Conservation (phyloP, 92 coral and sea anemone species). For the Heteractis magnifica region DNA sequence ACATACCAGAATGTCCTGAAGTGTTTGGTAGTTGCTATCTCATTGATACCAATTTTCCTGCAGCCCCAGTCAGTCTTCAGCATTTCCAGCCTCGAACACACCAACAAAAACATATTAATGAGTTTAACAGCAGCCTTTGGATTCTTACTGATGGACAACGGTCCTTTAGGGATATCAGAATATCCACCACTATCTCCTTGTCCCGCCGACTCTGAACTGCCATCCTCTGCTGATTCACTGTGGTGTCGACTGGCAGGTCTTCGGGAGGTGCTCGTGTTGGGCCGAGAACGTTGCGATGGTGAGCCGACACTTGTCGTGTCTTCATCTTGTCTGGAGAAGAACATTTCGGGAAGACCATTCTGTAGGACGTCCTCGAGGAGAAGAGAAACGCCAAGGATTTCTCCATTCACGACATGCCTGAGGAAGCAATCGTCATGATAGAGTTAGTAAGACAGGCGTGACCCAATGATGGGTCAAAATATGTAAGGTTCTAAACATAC, state of each 20-base stretch:
- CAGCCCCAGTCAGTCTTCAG: conserved; percentile 95
- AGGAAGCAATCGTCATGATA: neutral
- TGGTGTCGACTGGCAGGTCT: conserved; percentile 65
- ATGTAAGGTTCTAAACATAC: conserved; percentile 25
- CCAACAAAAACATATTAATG: conserved; percentile 77
- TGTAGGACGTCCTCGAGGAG: conserved; percentile 94
- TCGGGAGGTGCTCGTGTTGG: conserved; percentile 81
- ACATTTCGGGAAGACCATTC: conserved; percentile 89
- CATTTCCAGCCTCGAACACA: conserved; percentile 86
- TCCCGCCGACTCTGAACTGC: conserved; percentile 20
- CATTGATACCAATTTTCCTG: conserved; percentile 82
- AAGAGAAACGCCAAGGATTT: conserved; percentile 94
- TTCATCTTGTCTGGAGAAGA: conserved; percentile 62
- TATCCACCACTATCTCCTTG: conserved; percentile 35
- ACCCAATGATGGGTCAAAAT: neutral
- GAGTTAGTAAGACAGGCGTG: neutral
- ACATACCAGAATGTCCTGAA: conserved; percentile 85
- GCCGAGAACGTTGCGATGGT: conserved; percentile 72
- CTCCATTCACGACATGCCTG: conserved; percentile 99
- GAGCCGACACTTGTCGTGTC: conserved; percentile 64
- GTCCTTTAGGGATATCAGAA: conserved; percentile 83
- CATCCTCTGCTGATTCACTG: conserved; percentile 46
- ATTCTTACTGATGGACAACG: conserved; percentile 77
- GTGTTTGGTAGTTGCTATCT: conserved; percentile 73
- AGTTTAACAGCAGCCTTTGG: conserved; percentile 92